Base-by-base conservation (phyloP, 2,113 vertebrate species). In the Rhegmatorhina hoffmannsi region DNA sequence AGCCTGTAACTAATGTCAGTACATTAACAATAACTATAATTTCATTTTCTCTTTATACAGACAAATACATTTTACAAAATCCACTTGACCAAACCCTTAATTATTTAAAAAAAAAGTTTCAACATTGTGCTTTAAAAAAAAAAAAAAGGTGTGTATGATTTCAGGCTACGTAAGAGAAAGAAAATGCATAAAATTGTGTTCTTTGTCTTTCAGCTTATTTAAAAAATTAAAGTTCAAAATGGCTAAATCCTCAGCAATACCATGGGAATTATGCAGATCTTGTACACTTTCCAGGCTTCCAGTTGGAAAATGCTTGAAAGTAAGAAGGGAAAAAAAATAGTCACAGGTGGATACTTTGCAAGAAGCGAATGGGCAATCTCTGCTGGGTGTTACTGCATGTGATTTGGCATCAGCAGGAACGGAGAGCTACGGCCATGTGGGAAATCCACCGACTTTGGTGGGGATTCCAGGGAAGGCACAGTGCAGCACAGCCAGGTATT, bases 31-130 rank as follows among this genome's bases (percentile, higher is more conserved):
- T 98, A 98, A 97, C 98, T 98, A 98, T 98, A 94, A 96, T 96
- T 97, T 98, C 86, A 97, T 97, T 97, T 98, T 95, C 96, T 98
- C 96, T 98, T 98, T 98, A 98, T 98, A 98, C 97, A 98, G 97
- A 98, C 96, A 98, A 96, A 95, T 96, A 98, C 97, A 97, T 96
- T 98, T 98, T 98, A 98, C 97, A 97, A 98, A 98, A 98, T 97
- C 97, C 97, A 98, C 97, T 98, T 98, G 97, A 98, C 97, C 95
- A 97, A 98, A 98, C 96, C 97, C 96, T 97, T 97, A 97, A 96
- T 98, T 97, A 97, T 92, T 92, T 46, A 50, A 94, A 84, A 94
- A 84, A 98, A 96, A 97, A 87, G 90, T 97, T 96, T 94, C 70
- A 95, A 97, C 92, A 94, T 98, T 98, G 98, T 98, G 97, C 96